Evolutionary conservation across 1,140 invertebrate species (phyloP).

Genomic region (Rhynchophorus ferrugineus): DNA sequence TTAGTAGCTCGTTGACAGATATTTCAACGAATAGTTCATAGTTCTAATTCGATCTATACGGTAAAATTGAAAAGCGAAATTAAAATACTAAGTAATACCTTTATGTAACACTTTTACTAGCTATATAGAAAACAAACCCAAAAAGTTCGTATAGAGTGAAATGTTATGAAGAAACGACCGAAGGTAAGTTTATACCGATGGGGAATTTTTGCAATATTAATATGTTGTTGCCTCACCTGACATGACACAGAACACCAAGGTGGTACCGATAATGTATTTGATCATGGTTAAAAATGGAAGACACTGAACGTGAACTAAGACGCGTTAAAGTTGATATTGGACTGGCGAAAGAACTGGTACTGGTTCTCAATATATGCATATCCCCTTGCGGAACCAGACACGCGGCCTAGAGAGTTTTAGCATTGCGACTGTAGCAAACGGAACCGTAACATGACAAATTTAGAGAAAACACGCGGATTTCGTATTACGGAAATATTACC

Average conservation of each 20-base stretch:
- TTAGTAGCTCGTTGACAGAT: no score
- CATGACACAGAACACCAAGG: not conserved
- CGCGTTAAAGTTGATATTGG: not conserved
- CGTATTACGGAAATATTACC: not conserved
- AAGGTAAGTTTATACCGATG: not conserved
- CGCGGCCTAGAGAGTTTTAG: not conserved
- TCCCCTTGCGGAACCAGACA: not conserved
- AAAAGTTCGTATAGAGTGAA: no score
- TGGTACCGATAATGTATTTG: not conserved
- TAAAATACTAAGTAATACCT: no score
- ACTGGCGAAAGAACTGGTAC: constrained; percentile 4
- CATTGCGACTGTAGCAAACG: not conserved
- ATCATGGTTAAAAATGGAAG: not conserved
- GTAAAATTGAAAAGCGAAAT: no score
- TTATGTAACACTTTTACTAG: no score
- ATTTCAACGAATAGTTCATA: no score
- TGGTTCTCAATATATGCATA: constrained; percentile 5
- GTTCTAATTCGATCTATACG: no score
- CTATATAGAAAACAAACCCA: no score
- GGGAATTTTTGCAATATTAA: not conserved
- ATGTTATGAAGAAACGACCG: not conserved
- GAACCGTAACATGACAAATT: not conserved
- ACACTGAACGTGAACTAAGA: not conserved
- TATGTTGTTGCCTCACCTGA: not conserved
- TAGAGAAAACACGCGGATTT: not conserved